Base-by-base conservation (phyloP, 2,113 vertebrate species). In the Panthera uncia region DNA sequence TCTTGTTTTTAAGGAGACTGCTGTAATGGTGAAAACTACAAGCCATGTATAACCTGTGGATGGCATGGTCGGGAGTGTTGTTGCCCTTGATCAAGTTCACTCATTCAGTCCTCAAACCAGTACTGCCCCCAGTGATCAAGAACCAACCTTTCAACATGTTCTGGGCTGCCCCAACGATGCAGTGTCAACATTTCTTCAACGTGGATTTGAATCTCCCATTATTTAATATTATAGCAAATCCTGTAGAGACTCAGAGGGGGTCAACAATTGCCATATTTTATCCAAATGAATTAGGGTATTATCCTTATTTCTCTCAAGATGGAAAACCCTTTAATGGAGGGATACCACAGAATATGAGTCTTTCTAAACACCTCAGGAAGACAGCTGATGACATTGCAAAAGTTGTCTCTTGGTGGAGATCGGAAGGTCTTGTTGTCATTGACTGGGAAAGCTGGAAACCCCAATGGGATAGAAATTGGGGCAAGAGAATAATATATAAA, bases 391-490 rank as follows among this genome's bases (percentile, higher is more conserved):
- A 99, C 97, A 99, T 99, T 31, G 98, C 99, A 65, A 99, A 98
- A 29, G 95, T 98, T 85, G 98, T 99, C 95, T 99, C 99, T 16
- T 97, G 98, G 96, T 99, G 99, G 98, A 99, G 99, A 90, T 99
- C 99, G 82, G 98, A 98, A 88, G 99, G 99, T 16, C 98, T 99
- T 94, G 99, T 98, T 12, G 99, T 99, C 87, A 99, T 99, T 68
- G 99, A 99, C 97, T 99, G 99, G 99, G 99, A 99, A 98, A 99
- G 99, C 98, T 99, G 99, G 99, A 99, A 99, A 68, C 99, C 99
- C 0, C 99, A 99, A 83, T 99, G 99, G 99, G 99, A 99, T 2
- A 98, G 99, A 94, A 99, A 99, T 95, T 99, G 99, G 99, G 99
- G 99, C 21, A 98, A 97, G 50, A 99, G 99, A 98, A 98, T 98